A percentile compares a stretch with the other conserved stretches of the same genome.
Conservation (phyloP, 2,888 invertebrate genomes). For the Metopia argyrocephala region DNA sequence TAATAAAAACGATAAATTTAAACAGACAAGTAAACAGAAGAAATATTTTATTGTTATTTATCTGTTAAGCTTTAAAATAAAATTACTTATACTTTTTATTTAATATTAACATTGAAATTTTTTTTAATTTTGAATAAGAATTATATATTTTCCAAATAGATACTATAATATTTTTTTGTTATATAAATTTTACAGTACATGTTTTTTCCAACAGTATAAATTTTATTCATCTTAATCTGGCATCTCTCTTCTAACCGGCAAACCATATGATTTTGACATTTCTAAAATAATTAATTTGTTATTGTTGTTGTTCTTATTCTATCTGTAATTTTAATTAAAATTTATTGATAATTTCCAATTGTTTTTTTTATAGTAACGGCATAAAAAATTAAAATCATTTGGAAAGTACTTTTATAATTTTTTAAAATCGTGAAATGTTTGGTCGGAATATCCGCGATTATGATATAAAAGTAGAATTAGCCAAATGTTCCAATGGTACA, state of each 20-base stretch:
- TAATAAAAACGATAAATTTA: too few relatives aligned
- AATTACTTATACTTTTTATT: too few relatives aligned
- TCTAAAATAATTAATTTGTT: background rate
- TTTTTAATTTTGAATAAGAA: background rate
- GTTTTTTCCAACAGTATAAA: background rate
- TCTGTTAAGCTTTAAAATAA: too few relatives aligned
- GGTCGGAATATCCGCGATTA: slow-evolving; percentile 83
- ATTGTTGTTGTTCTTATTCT: slow-evolving; percentile 13
- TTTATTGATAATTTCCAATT: slow-evolving; percentile 4
- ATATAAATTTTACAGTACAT: too few relatives aligned
- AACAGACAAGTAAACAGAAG: too few relatives aligned
- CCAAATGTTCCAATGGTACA: slow-evolving; percentile 85
- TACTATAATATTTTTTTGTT: background rate
- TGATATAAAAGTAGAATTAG: slow-evolving; percentile 83
- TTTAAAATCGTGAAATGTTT: slow-evolving; percentile 77
- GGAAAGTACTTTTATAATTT: background rate
- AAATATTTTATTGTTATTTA: too few relatives aligned
- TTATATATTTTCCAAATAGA: too few relatives aligned
- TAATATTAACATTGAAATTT: too few relatives aligned
- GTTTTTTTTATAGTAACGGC: background rate
- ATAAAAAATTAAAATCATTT: background rate
- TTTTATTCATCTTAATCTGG: background rate
- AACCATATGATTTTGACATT: slow-evolving; percentile 12
- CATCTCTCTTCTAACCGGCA: background rate
- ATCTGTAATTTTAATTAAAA: slow-evolving; percentile 1